phyloP scores from a whole-genome alignment of 2,113 vertebrate species.

The Mus spicilegus region DNA sequence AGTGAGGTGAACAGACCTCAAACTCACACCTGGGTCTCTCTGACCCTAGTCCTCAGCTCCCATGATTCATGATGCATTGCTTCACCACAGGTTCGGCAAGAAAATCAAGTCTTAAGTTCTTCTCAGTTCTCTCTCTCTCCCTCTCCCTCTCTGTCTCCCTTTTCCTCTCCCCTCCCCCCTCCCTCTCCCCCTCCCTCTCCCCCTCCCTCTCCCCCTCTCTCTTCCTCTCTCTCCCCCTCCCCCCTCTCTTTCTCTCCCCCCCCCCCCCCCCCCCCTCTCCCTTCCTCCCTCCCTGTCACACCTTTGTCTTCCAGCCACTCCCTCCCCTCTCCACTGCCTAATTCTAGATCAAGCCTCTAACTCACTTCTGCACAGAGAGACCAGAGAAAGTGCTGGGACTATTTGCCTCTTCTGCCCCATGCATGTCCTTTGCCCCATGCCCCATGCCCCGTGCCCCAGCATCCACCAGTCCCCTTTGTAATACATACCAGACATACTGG shows the following conservation, averaged over 20 bases:
- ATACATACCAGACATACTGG: rapidly evolving
- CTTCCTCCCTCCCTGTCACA: neutral
- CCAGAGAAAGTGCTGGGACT: neutral
- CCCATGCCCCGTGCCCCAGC: rapidly evolving
- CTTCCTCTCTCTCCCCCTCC: no score
- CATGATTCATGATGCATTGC: neutral
- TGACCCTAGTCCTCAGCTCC: no score
- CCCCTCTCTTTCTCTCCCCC: rapidly evolving
- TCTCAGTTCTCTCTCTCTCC: no score
- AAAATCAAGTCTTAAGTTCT: neutral
- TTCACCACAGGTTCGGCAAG: rapidly evolving
- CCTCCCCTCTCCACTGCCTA: neutral
- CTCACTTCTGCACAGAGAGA: neutral
- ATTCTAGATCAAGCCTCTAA: neutral
- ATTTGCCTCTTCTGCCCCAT: neutral
- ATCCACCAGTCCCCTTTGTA: neutral
- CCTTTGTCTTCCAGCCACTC: no score
- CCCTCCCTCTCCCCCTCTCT: neutral
- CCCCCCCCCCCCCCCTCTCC: neutral
- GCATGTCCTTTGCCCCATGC: rapidly evolving
- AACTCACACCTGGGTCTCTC: no score
- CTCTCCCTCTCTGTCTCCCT: neutral
- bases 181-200: rapidly evolving
- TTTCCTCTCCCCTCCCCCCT: neutral
- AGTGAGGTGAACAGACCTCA: neutral